phyloP scores from a whole-genome alignment of 2,113 vertebrate species.

The Ophthalmotilapia sp. region DNA sequence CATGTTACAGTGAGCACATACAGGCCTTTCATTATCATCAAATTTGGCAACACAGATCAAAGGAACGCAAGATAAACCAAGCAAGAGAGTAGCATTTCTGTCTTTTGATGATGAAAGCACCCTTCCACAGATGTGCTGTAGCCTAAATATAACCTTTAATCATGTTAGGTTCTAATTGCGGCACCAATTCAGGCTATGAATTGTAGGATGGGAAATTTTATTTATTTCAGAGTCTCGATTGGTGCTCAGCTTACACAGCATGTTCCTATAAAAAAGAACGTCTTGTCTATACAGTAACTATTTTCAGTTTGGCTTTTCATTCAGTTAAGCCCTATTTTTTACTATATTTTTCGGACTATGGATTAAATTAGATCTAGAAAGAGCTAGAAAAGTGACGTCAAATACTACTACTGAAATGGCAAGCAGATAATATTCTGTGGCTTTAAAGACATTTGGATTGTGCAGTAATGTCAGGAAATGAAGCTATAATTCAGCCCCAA shows the following conservation, averaged over 20 bases:
- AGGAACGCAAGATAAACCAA: constrained; percentile 25
- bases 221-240: background rate
- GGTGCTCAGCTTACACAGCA: background rate
- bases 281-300: background rate
- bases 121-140: constrained; percentile 1
- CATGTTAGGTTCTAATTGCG: constrained; percentile 28
- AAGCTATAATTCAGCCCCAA: background rate
- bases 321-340: background rate
- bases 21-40: constrained; percentile 43
- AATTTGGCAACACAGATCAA: constrained; percentile 52
- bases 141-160: constrained; percentile 42
- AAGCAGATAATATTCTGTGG: background rate
- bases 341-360: background rate
- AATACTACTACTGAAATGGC: background rate
- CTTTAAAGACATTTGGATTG: background rate
- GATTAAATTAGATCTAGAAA: background rate
- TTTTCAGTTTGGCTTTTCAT: background rate
- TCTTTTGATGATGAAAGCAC: constrained; percentile 44
- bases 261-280: background rate
- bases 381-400: background rate
- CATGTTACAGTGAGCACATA: background rate
- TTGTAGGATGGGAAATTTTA: background rate
- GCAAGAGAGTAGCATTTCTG: constrained; percentile 12
- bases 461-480: background rate
- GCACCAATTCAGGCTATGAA: constrained; percentile 10